A percentile compares a stretch with the other conserved stretches of the same genome.
Conservation (phyloP, 2,113 vertebrate species). For the Shinisaurus crocodilurus region DNA sequence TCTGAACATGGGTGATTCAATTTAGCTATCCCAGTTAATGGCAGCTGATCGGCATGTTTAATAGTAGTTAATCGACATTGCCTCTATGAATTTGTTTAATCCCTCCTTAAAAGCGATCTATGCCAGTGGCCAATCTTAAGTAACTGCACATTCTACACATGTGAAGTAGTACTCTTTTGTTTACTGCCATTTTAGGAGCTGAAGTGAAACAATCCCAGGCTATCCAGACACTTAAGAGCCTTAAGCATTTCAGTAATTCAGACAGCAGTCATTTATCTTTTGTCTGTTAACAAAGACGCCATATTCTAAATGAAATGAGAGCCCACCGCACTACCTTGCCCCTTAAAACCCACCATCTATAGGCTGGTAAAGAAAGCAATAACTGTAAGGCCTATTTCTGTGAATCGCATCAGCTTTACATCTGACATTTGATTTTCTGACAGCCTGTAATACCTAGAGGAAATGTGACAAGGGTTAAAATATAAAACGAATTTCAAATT, state of each 20-base stretch:
- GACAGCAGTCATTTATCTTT: not conserved
- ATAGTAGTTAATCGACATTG: not conserved
- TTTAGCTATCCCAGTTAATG: not conserved
- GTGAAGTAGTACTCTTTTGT: not conserved
- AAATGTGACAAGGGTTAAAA: not conserved
- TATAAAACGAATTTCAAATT: not conserved
- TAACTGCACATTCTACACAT: not conserved
- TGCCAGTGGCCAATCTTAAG: not conserved
- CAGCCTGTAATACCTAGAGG: not conserved
- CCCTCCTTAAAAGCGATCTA: not conserved
- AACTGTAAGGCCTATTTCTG: not conserved
- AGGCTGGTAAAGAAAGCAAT: not conserved
- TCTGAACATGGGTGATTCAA: not conserved
- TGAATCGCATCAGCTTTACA: not conserved
- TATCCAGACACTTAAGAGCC: not conserved
- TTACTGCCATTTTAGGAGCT: not conserved
- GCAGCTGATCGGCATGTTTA: not conserved
- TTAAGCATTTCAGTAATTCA: not conserved
- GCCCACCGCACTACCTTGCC: conserved; percentile 16
- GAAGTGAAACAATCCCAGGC: not conserved
- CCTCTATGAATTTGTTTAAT: not conserved
- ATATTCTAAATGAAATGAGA: not conserved
- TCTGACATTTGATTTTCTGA: not conserved
- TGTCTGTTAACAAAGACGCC: not conserved
- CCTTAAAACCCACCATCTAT: not conserved